phyloP scores from a whole-genome alignment of 2,888 invertebrate species.

The Rhopalosiphum nymphaeae region DNA sequence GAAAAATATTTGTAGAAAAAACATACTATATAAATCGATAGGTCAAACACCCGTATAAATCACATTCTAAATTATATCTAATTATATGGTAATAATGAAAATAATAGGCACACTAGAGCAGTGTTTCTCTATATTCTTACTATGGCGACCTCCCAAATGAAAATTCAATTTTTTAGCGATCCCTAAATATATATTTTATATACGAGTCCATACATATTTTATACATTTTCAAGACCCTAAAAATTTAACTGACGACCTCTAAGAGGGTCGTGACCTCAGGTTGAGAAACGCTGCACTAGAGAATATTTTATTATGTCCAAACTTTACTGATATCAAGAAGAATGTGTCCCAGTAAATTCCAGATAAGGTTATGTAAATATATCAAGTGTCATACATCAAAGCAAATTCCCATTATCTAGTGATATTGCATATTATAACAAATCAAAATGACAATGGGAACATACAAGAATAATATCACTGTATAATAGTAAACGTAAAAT shows the following conservation, averaged over 20 bases:
- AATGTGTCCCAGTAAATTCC: neutral
- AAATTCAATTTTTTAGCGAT: no score
- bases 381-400: no score
- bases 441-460: neutral
- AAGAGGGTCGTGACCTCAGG: no score
- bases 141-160: no score
- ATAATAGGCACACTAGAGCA: neutral
- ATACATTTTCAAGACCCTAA: no score
- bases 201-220: no score
- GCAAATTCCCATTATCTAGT: neutral
- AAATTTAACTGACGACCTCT: no score
- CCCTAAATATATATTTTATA: no score
- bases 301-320: neutral
- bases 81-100: neutral
- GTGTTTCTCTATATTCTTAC: no score
- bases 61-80: neutral
- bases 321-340: neutral
- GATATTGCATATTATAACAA: neutral
- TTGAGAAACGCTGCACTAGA: neutral
- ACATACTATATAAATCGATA: neutral
- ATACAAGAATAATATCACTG: no score
- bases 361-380: neutral
- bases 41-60: neutral
- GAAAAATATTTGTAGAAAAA: neutral
- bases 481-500: neutral